These are phyloP conservation scores for Pica pica DNA, from an alignment of 2,113 vertebrate species.

Conservation along the genomic window DNA sequence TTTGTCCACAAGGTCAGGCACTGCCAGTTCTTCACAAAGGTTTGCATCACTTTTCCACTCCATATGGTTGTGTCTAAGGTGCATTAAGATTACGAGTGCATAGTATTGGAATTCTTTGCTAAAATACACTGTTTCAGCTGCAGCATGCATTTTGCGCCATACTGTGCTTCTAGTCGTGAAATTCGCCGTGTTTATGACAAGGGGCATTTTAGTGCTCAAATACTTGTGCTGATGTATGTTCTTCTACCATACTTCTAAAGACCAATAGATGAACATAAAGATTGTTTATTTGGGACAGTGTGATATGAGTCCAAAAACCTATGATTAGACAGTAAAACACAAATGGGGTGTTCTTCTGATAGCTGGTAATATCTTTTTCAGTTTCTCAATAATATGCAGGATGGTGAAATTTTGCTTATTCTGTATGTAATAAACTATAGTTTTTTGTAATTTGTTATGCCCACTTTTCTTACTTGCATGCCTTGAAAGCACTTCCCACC, in stretches of 20 bases:
- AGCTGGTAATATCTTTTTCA: background rate
- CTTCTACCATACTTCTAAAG: background rate
- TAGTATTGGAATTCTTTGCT: background rate
- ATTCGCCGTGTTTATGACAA: background rate
- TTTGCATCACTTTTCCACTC: background rate
- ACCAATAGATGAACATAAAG: background rate
- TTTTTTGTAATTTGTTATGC: background rate
- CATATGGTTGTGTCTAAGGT: background rate
- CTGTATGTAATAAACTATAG: background rate
- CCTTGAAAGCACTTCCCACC: background rate
- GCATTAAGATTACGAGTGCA: background rate
- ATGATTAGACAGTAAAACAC: background rate
- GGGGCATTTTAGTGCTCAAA: background rate
- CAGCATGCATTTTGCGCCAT: background rate
- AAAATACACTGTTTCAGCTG: background rate
- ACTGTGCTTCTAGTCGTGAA: background rate
- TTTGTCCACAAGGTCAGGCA: background rate
- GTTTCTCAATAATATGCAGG: background rate
- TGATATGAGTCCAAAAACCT: background rate
- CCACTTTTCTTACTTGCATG: background rate
- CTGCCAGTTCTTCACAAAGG: background rate
- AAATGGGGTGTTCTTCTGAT: background rate
- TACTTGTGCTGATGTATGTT: background rate
- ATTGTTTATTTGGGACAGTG: background rate
- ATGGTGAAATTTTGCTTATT: background rate